Evolutionary conservation across 2,797 vertebrate genomes (phyloP).

Genomic region (Sciurus vulgaris): DNA sequence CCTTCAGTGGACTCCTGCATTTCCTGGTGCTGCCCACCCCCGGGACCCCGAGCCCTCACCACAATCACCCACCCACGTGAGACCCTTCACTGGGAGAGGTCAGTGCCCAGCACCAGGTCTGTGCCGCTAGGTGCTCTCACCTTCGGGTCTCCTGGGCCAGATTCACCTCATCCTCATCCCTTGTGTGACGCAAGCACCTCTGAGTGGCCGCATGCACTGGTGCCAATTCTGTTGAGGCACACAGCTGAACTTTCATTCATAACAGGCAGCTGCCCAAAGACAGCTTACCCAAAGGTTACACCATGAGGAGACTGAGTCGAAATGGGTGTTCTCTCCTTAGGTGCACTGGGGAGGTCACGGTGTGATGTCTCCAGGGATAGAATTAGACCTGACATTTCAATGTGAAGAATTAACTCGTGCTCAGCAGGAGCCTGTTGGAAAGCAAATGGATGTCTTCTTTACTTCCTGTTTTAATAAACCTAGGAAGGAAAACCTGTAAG

Average conservation of each 20-base stretch:
- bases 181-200: background rate
- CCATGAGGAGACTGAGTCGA: background rate
- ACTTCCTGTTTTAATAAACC: background rate
- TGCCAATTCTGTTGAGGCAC: background rate
- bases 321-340: background rate
- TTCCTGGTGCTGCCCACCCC: no score
- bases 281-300: no score
- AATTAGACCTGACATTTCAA: background rate
- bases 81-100: background rate
- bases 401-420: conserved; percentile 24
- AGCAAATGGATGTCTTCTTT: background rate
- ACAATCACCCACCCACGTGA: rapidly evolving
- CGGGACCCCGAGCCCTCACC: background rate
- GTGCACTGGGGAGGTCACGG: background rate
- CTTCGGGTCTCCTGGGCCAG: background rate
- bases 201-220: background rate
- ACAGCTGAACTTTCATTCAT: background rate
- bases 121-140: background rate
- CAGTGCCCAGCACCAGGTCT: rapidly evolving
- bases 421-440: background rate
- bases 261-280: background rate
- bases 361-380: background rate
- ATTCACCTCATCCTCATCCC: background rate
- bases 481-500: background rate
- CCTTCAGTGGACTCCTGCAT: rapidly evolving